Evolutionary conservation across 1,140 invertebrate genomes (phyloP).

Genomic region (Heliconius nattereri): DNA sequence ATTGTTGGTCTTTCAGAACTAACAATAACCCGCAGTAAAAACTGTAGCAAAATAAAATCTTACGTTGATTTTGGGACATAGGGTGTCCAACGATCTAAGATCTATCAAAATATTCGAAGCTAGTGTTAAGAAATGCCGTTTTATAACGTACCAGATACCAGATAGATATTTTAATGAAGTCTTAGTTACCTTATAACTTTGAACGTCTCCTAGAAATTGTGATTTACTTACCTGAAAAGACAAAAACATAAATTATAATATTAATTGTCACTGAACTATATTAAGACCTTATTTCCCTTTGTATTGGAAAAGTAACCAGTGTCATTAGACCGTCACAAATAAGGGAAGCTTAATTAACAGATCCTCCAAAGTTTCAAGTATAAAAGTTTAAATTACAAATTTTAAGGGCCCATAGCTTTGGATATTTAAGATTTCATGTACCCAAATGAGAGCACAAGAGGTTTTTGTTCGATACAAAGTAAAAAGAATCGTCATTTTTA

Average conservation of each 20-base stretch:
- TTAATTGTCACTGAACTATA: background rate
- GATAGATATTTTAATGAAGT: too few relatives aligned
- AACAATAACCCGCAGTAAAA: too few relatives aligned
- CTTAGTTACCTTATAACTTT: background rate
- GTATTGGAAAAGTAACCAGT: background rate
- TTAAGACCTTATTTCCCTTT: background rate
- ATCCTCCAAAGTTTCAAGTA: constrained; percentile 7
- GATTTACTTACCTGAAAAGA: background rate
- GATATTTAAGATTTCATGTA: constrained; percentile 13
- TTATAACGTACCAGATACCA: too few relatives aligned
- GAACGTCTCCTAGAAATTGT: background rate
- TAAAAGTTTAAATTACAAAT: constrained; percentile 12
- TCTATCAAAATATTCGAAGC: too few relatives aligned
- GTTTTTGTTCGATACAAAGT: constrained; percentile 41
- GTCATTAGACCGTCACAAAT: constrained; percentile 7
- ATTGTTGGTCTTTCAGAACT: too few relatives aligned
- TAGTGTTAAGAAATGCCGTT: too few relatives aligned
- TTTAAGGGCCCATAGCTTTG: constrained; percentile 15
- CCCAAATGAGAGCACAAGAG: constrained; percentile 32
- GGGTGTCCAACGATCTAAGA: too few relatives aligned
- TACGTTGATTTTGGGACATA: too few relatives aligned
- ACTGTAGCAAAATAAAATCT: too few relatives aligned
- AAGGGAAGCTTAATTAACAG: constrained; percentile 12
- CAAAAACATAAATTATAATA: background rate
- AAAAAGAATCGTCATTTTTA: constrained; percentile 41